Evolutionary conservation across 2,797 vertebrate species (phyloP).

Genomic region (Paratrypauchen microcephalus): DNA sequence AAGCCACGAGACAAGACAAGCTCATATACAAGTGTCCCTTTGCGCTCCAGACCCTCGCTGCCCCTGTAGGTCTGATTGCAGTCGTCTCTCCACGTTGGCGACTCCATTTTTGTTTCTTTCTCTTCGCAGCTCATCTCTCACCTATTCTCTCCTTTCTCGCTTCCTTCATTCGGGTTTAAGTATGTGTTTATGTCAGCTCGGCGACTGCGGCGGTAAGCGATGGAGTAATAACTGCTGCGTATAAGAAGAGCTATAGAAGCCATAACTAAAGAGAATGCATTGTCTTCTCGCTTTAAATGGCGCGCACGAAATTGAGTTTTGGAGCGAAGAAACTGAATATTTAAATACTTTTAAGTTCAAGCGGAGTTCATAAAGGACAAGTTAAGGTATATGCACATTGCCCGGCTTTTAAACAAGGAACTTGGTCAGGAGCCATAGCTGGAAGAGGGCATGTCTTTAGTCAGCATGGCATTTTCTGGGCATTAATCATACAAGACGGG

Average conservation of each 20-base stretch:
- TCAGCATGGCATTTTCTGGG: no score
- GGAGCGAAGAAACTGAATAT: neutral
- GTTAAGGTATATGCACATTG: neutral
- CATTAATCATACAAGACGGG: no score
- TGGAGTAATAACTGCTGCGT: conserved; percentile 70
- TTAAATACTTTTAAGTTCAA: neutral
- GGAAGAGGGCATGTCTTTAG: neutral
- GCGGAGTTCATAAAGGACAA: neutral
- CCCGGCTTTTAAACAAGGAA: neutral
- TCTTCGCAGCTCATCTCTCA: conserved; percentile 46
- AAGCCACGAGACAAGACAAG: neutral
- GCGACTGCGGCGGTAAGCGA: conserved; percentile 63
- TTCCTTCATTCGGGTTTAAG: conserved; percentile 62
- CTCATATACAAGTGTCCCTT: conserved; percentile 4
- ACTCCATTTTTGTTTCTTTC: conserved; percentile 18
- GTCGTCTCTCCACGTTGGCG: conserved; percentile 33
- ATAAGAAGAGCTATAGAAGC: conserved; percentile 64
- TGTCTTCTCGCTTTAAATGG: neutral
- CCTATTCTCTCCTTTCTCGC: conserved; percentile 49
- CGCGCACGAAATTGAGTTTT: neutral
- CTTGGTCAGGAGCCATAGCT: neutral
- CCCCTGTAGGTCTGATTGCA: conserved; percentile 42
- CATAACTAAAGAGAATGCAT: conserved; percentile 59
- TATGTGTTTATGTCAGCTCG: conserved; percentile 66
- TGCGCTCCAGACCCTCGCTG: conserved; percentile 24